These are phyloP conservation scores for Triplophysa siluroides DNA, from an alignment of 2,113 vertebrate genomes.

Conservation along the genomic window DNA sequence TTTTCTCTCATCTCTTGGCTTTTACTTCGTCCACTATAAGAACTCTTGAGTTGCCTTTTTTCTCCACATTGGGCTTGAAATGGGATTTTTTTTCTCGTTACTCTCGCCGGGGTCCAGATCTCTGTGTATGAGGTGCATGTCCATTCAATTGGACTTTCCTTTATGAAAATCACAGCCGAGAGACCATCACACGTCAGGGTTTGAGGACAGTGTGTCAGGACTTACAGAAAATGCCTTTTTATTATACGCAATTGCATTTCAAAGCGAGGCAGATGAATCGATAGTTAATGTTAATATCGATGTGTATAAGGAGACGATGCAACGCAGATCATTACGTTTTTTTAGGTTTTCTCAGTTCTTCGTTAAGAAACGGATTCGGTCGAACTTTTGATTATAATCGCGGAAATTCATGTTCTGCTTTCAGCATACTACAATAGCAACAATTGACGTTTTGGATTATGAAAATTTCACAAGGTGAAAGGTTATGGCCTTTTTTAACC, in stretches of 20 bases:
- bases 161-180: slow-evolving; percentile 47
- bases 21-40: slow-evolving; percentile 70
- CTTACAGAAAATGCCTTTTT: slow-evolving; percentile 27
- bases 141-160: slow-evolving; percentile 70
- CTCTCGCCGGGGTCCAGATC: slow-evolving; percentile 65
- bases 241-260: slow-evolving; percentile 47
- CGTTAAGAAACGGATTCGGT: neutral
- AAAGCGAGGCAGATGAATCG: slow-evolving; percentile 41
- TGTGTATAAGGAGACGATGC: slow-evolving; percentile 28
- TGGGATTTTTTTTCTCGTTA: slow-evolving; percentile 61
- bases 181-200: slow-evolving; percentile 14
- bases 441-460: neutral
- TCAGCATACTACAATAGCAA: neutral
- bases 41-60: slow-evolving; percentile 69
- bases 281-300: slow-evolving; percentile 55
- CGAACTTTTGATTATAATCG: neutral
- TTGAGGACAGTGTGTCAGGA: slow-evolving; percentile 21
- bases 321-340: neutral
- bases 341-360: slow-evolving; percentile 11
- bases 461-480: slow-evolving; percentile 57
- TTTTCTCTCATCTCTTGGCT: slow-evolving; percentile 79
- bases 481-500: slow-evolving; percentile 64
- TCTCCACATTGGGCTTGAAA: slow-evolving; percentile 97
- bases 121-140: slow-evolving; percentile 75
- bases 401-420: neutral